A percentile compares a stretch with the other conserved stretches of the same genome.
Evolutionary conservation across 92 coral and sea anemone genomes (phyloP).

Genomic region (Phenganax marumi): DNA sequence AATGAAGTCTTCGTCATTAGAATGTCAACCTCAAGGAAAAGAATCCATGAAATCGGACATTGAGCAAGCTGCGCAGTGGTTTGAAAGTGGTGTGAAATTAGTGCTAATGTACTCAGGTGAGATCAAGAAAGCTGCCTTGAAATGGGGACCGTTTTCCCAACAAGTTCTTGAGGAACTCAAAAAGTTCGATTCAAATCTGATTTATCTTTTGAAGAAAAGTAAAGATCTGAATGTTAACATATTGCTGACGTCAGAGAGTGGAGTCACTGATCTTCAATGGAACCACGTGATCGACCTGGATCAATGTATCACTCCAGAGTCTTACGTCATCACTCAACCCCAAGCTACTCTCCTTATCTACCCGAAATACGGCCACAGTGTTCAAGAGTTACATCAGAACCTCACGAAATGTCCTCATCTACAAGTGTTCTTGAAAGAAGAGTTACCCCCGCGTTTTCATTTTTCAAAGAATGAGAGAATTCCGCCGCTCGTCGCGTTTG

Average conservation of each 20-base stretch:
- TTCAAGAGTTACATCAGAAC: constrained; percentile 50
- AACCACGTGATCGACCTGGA: constrained; percentile 58
- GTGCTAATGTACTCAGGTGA: constrained; percentile 76
- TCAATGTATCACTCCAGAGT: constrained; percentile 43
- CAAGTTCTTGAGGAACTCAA: constrained; percentile 52
- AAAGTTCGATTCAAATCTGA: constrained; percentile 61
- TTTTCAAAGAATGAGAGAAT: constrained; percentile 64
- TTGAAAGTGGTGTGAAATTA: constrained; percentile 61
- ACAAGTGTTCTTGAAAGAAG: constrained; percentile 63
- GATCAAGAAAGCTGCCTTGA: constrained; percentile 71
- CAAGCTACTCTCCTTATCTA: constrained; percentile 70
- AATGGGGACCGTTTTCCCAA: constrained; percentile 56
- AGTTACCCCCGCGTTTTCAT: constrained; percentile 65
- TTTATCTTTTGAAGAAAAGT: constrained; percentile 56
- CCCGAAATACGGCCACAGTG: constrained; percentile 58
- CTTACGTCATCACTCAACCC: constrained; percentile 42
- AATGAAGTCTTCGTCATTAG: constrained; percentile 43
- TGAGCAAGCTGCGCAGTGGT: constrained; percentile 59
- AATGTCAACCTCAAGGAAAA: constrained; percentile 50
- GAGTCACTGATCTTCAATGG: constrained; percentile 67
- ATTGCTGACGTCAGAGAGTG: constrained; percentile 77
- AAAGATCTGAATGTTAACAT: constrained; percentile 60
- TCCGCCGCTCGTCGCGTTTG: constrained; percentile 65
- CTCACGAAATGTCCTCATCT: constrained; percentile 61
- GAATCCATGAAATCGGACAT: constrained; percentile 63